Conservation (phyloP, 2,888 invertebrate species). For the Acanthoscelides obtectus region DNA sequence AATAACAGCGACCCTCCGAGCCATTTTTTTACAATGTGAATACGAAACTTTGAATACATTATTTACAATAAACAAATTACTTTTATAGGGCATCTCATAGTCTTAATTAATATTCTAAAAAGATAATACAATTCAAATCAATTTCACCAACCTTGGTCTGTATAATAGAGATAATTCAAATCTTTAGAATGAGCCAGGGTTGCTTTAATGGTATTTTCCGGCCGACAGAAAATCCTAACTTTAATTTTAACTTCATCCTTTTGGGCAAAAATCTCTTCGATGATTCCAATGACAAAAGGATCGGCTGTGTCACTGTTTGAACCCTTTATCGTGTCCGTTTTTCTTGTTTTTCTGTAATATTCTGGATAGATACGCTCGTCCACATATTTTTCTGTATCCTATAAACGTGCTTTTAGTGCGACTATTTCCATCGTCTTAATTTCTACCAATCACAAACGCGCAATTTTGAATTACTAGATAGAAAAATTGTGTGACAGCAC, state of each 20-base stretch:
- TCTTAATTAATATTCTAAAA: too few relatives aligned
- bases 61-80: too few relatives aligned
- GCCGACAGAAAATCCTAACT: slow-evolving; percentile 68
- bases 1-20: not conserved
- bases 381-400: slow-evolving; percentile 46
- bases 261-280: slow-evolving; percentile 55
- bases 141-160: slow-evolving; percentile 61
- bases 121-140: too few relatives aligned
- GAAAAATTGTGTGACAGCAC: too few relatives aligned
- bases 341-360: slow-evolving; percentile 63
- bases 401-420: slow-evolving; percentile 5
- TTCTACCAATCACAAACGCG: too few relatives aligned
- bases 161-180: slow-evolving; percentile 73
- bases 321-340: slow-evolving; percentile 62
- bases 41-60: too few relatives aligned
- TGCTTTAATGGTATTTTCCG: slow-evolving; percentile 67
- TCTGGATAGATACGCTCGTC: slow-evolving; percentile 77
- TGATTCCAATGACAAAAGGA: slow-evolving; percentile 70
- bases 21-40: too few relatives aligned
- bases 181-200: slow-evolving; percentile 58
- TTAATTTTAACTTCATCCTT: slow-evolving; percentile 56
- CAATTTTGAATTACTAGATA: too few relatives aligned
- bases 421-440: not conserved
- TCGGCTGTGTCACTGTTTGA: slow-evolving; percentile 69
- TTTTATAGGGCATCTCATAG: too few relatives aligned